A percentile compares a stretch with the other conserved stretches of the same genome.
Evolutionary conservation across 2,888 invertebrate genomes (phyloP).

Genomic region (Sinelater perroti): DNA sequence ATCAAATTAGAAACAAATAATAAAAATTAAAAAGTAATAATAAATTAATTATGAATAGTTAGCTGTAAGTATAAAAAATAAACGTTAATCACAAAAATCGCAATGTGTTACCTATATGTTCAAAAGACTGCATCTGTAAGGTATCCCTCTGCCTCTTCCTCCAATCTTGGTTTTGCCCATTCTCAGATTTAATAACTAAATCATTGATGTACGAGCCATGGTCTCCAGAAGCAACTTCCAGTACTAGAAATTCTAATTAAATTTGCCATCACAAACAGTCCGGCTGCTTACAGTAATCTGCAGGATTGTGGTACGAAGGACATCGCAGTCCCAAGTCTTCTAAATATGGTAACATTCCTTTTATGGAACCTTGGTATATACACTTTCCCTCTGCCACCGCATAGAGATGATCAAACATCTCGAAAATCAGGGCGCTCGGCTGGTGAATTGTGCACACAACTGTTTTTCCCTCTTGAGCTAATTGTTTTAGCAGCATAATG

Average conservation of each 20-base stretch:
- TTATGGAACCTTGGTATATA: constrained; percentile 81
- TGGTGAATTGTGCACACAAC: constrained; percentile 92
- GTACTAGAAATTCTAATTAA: constrained; percentile 64
- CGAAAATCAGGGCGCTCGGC: constrained; percentile 85
- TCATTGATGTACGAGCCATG: constrained; percentile 66
- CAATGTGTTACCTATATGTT: constrained; percentile 60
- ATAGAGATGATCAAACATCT: constrained; percentile 90
- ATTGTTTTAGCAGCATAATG: constrained; percentile 78
- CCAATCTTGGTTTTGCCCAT: constrained; percentile 68
- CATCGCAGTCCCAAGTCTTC: constrained; percentile 75
- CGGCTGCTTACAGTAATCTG: constrained; percentile 87
- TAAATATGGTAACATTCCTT: constrained; percentile 80
- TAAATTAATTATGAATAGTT: too few relatives aligned
- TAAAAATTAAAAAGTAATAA: too few relatives aligned
- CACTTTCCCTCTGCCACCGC: constrained; percentile 82
- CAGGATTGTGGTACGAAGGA: constrained; percentile 90
- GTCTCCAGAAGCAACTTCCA: constrained; percentile 84
- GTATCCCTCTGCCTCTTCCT: constrained; percentile 57
- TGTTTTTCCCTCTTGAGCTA: constrained; percentile 85
- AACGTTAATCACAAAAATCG: too few relatives aligned
- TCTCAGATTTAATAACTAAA: constrained; percentile 69
- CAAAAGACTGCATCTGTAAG: constrained; percentile 56
- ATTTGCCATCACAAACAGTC: neutral
- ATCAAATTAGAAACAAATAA: too few relatives aligned
- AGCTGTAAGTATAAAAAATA: too few relatives aligned